phyloP scores from a whole-genome alignment of 2,113 vertebrate species.

The Isurus oxyrinchus region DNA sequence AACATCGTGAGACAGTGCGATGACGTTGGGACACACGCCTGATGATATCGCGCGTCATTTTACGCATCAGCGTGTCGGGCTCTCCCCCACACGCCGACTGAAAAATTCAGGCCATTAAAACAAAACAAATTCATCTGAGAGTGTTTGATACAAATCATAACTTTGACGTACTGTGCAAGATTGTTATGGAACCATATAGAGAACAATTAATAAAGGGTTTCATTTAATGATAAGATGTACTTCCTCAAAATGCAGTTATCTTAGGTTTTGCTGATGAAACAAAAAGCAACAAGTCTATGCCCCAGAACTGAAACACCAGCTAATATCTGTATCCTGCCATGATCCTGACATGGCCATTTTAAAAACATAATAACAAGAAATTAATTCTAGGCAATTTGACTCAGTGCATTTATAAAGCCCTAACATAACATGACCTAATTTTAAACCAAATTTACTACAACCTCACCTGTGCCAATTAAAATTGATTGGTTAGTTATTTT shows the following conservation, averaged over 20 bases:
- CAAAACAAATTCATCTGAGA: background rate
- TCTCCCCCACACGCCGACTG: too few species aligned
- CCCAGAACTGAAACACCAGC: background rate
- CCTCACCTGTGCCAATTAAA: constrained; percentile 97
- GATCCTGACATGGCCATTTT: background rate
- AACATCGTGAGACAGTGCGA: too few species aligned
- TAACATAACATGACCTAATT: constrained; percentile 96
- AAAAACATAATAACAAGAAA: constrained; percentile 66
- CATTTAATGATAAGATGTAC: background rate
- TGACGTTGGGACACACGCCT: too few species aligned
- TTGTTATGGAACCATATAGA: background rate
- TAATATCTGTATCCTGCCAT: background rate
- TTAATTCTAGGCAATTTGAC: constrained; percentile 85
- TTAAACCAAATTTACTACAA: constrained; percentile 91
- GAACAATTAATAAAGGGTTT: background rate
- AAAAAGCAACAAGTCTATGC: background rate
- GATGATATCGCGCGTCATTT: too few species aligned
- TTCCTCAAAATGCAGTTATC: background rate
- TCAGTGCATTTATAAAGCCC: constrained; percentile 79
- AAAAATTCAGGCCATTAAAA: background rate
- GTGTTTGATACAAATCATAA: constrained; percentile 9
- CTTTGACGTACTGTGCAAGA: background rate
- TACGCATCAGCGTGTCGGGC: too few species aligned
- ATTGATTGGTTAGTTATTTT: constrained; percentile 99
- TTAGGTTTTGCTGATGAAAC: constrained; percentile 9